Base-by-base conservation (phyloP, 2,113 vertebrate species). In the Aegithalos caudatus region DNA sequence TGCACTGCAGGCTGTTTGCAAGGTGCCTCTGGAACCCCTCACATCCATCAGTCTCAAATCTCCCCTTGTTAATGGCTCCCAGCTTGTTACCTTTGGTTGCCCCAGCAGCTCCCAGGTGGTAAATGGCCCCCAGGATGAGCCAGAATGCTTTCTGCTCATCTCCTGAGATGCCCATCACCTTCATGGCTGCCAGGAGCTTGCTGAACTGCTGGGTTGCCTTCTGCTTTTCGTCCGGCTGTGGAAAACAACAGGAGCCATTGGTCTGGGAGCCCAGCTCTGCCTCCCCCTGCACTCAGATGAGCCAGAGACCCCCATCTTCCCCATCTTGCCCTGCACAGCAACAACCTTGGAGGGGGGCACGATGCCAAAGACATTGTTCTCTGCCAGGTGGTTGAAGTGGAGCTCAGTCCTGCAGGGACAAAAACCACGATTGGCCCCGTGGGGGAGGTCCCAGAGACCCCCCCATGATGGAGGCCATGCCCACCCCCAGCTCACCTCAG, bases 101-200 rank as follows among this genome's bases (percentile, higher is more conserved):
- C 19, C 99, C 99, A 0, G 99, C 99, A 0, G 99, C 99, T 62
- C 99, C 99, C 95, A 99, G 93, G 86, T 99, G 99, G 96, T 99
- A 99, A 90, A 99, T 98, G 61, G 99, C 98, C 18, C 98, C 99
- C 70, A 99, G 97, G 85, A 99, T 72, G 22, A 98, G 97, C 98
- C 98, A 98, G 89, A 98, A 98, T 87, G 98, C 98, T 90, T 99
- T 99, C 97, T 99, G 99, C 88, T 99, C 99, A 2, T 99, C 99
- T 0, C 95, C 24, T 10, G 99, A 98, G 95, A 99, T 98, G 65
- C 99, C 99, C 95, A 99, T 98, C 70, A 99, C 98, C 95, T 99
- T 99, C 99, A 99, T 99, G 93, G 99, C 99, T 1, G 99, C 98
- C 98, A 99, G 99, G 14, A 99, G 98, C 96, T 99, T 99, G 73